Conservation (phyloP, 2,888 invertebrate genomes). For the Chloromyia formosa region DNA sequence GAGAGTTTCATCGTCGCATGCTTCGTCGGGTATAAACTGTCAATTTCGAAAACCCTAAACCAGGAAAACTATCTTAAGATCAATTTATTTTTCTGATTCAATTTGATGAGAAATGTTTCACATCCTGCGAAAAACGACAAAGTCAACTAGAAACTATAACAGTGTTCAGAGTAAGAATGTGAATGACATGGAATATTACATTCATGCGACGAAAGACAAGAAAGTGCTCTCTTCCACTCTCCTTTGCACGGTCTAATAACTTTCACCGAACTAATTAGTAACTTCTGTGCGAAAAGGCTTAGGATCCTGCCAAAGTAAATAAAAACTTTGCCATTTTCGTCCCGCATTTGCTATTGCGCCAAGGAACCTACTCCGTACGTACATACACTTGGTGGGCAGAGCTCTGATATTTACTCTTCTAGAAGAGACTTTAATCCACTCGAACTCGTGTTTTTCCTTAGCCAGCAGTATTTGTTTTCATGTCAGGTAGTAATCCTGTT, state of each 20-base stretch:
- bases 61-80: too few species aligned
- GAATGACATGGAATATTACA: background rate
- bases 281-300: conserved; percentile 42
- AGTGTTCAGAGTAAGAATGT: too few species aligned
- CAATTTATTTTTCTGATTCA: too few species aligned
- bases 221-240: conserved; percentile 1
- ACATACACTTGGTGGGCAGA: conserved; percentile 3
- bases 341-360: conserved; percentile 1
- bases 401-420: conserved; percentile 19
- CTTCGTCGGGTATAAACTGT: too few species aligned
- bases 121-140: too few species aligned
- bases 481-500: conserved; percentile 43
- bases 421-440: conserved; percentile 37
- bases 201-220: conserved; percentile 31
- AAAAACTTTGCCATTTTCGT: conserved; percentile 36
- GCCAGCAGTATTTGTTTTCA: conserved; percentile 28
- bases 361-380: background rate
- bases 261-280: conserved; percentile 40
- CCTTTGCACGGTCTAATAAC: conserved; percentile 38
- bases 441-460: conserved; percentile 32
- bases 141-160: too few species aligned
- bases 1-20: too few species aligned
- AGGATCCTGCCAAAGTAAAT: conserved; percentile 38
- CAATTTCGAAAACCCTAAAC: too few species aligned
- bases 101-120: too few species aligned